Conservation (phyloP, 2,888 invertebrate species). For the Dendrolimus houi region DNA sequence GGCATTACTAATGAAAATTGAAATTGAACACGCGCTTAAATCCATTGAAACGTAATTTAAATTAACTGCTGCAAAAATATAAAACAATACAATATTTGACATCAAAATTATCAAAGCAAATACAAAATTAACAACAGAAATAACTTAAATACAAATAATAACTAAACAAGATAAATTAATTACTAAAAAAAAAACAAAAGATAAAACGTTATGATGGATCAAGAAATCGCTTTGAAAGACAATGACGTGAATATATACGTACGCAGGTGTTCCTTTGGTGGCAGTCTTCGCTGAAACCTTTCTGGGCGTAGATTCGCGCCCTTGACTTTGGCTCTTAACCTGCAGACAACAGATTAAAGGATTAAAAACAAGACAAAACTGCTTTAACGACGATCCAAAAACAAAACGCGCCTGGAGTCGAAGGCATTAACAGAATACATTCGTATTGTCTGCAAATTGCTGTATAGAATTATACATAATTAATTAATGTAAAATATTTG, state of each 20-base stretch:
- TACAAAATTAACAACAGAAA: constrained; percentile 13
- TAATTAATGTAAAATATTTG: no score
- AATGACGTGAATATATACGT: constrained; percentile 31
- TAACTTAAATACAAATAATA: constrained; percentile 15
- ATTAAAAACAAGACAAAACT: no score
- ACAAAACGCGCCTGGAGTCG: no score
- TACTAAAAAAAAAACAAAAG: constrained; percentile 3
- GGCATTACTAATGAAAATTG: no score
- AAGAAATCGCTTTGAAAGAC: neutral
- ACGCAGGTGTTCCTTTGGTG: constrained; percentile 66
- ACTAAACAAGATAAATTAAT: constrained; percentile 4
- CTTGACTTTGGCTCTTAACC: constrained; percentile 65
- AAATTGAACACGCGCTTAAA: no score
- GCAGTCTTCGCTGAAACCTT: constrained; percentile 80
- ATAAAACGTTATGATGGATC: constrained; percentile 1
- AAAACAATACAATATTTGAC: neutral
- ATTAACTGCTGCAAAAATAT: no score
- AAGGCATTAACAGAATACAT: no score
- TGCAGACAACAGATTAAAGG: constrained; percentile 35
- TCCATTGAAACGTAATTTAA: no score
- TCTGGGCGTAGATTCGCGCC: constrained; percentile 71
- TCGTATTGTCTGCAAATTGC: no score
- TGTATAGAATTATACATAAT: no score
- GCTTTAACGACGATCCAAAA: no score
- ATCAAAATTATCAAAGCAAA: constrained; percentile 1